Percentiles rank a stretch among this genome's conserved stretches.
Evolutionary conservation across 2,113 vertebrate genomes (phyloP).

Genomic region (Amblyornis subalaris): DNA sequence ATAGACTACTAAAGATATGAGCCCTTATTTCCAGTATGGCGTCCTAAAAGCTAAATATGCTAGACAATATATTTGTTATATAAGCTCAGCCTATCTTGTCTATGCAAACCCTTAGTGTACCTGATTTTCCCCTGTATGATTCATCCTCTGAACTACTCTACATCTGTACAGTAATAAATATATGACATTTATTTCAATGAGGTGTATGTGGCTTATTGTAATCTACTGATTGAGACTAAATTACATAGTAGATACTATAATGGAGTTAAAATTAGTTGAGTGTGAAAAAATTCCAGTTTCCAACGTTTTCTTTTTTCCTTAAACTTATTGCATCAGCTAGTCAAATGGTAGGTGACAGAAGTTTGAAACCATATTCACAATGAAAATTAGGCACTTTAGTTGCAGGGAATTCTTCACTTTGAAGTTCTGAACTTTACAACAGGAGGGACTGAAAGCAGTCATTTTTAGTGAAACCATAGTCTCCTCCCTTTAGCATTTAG

Average conservation of each 20-base stretch:
- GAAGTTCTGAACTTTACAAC: neutral
- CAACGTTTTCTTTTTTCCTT: neutral
- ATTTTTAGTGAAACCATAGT: neutral
- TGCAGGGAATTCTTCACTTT: neutral
- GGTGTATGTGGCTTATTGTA: neutral
- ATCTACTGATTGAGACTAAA: neutral
- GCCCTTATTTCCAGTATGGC: neutral
- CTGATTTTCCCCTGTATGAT: neutral
- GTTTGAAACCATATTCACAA: neutral
- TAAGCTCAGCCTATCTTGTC: neutral
- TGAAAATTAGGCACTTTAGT: neutral
- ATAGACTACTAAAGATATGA: neutral
- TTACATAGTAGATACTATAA: neutral
- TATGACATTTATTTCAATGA: neutral
- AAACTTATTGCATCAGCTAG: neutral
- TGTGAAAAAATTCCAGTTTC: neutral
- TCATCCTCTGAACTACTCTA: neutral
- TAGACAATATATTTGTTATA: neutral
- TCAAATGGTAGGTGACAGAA: neutral
- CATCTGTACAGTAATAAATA: neutral
- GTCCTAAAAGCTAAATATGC: neutral
- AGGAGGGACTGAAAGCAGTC: neutral
- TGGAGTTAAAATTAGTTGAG: neutral
- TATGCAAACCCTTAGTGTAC: neutral
- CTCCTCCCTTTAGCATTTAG: neutral